Evolutionary conservation across 2,888 invertebrate species (phyloP), one percentile per base, ranked within the genome.

Genomic region (Ferdinandea cuprea): DNA sequence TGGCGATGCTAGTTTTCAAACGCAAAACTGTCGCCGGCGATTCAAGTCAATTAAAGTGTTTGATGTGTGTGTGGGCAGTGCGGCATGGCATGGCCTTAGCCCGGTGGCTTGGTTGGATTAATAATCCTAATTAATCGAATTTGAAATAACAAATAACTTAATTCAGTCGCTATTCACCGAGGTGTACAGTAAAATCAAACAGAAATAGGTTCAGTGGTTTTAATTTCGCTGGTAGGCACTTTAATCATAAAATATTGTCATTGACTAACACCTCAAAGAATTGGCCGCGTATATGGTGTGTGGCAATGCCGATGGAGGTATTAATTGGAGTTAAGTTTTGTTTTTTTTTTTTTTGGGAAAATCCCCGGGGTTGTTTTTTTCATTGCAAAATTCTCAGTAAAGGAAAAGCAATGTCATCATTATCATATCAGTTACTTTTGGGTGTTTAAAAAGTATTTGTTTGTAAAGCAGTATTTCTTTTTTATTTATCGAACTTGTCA

Each of bases 91-190:
- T n/a, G n/a, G n/a, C n/a, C n/a, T n/a, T n/a, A n/a, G n/a, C n/a
- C n/a, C 13, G 28, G 13, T 52, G 3, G 19, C 19, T n/a, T 25
- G 35, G 35, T 19, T 11, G 40, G 35, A 48, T 21, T 46, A 15
- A 32, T 69, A 72, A 72, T 61, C 44, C 72, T 35, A 44, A 72
- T 54, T 63, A 72, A 72, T 61, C 72, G 72, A 72, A 52, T 35
- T 44, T 46, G 37, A 69, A 25, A n/a, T n/a, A n/a, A 40, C 46
- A 69, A 69, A 58, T 50, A 46, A 59, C 58, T 69, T 48, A 69
- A 58, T 69, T 69, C 68, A n/a, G 68, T 9, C 8, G n/a, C 15
- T 15, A 11, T 28, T 37, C 8, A 0, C 9, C 13, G 11, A 8
- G 3, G 42, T 25, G 28, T 4, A 6, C n/a, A 5, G 25, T 25